Percentiles rank a stretch among this genome's conserved stretches.
These are phyloP conservation scores for Pteropus alecto DNA, from an alignment of 2,113 vertebrate species.

Conservation along the genomic window DNA sequence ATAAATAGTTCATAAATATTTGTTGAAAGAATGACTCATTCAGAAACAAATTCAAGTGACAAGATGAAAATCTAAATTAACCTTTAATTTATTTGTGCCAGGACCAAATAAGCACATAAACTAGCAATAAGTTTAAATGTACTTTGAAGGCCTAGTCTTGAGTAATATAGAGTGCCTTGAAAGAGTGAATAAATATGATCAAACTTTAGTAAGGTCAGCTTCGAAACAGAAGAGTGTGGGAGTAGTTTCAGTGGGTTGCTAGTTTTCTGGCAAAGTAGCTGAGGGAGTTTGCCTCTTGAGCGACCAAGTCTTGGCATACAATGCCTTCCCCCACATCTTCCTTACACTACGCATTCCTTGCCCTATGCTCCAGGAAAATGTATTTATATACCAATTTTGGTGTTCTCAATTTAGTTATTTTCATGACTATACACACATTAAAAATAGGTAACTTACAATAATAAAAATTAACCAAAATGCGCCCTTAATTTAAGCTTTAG, in stretches of 20 bases:
- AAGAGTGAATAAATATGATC: neutral
- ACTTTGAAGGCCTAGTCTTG: neutral
- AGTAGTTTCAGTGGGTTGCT: neutral
- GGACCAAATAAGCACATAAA: neutral
- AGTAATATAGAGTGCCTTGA: neutral
- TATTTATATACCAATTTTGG: neutral
- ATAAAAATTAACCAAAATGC: neutral
- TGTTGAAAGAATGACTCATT: slow-evolving; percentile 54
- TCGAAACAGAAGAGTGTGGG: neutral
- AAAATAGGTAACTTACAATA: neutral
- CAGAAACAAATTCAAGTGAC: slow-evolving; percentile 38
- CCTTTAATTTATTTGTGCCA: slow-evolving; percentile 34
- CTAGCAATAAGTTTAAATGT: neutral
- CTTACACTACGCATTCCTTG: neutral
- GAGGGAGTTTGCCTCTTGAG: too few species aligned
- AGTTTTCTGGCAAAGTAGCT: neutral
- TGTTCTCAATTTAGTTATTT: neutral
- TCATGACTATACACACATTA: neutral
- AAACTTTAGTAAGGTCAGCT: neutral
- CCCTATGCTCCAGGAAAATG: neutral
- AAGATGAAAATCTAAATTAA: slow-evolving; percentile 50
- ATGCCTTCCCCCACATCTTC: neutral
- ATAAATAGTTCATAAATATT: slow-evolving; percentile 54
- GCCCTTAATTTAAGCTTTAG: neutral
- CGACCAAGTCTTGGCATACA: neutral